Conservation (phyloP, 2,113 vertebrate genomes). For the Indicator indicator region DNA sequence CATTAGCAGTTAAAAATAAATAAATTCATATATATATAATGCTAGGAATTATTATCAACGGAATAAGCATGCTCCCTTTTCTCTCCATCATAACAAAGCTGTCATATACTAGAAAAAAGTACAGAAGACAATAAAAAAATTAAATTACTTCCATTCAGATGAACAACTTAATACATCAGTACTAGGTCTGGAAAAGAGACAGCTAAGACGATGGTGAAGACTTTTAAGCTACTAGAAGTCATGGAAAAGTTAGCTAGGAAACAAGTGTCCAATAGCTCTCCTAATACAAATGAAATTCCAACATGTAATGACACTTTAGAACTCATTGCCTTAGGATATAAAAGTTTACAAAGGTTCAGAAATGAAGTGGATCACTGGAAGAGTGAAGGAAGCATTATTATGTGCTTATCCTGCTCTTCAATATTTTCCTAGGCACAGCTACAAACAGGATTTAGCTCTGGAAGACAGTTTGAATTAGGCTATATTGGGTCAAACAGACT, state of each 20-base stretch:
- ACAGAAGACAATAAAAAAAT: not conserved
- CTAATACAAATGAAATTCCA: slow-evolving; percentile 4
- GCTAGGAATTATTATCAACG: not conserved
- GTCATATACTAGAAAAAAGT: not conserved
- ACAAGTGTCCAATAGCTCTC: not conserved
- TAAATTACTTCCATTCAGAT: not conserved
- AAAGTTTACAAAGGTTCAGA: not conserved
- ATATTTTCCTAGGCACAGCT: not conserved
- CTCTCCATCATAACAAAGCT: not conserved
- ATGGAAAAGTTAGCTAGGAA: not conserved
- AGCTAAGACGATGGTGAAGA: not conserved
- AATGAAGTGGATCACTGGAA: not conserved
- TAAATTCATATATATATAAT: not conserved
- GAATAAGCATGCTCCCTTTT: not conserved
- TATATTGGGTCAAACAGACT: not conserved
- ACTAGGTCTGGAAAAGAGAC: not conserved
- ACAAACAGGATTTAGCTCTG: not conserved
- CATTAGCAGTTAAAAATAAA: not conserved
- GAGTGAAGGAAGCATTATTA: not conserved
- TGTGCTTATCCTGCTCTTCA: not conserved
- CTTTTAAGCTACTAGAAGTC: not conserved
- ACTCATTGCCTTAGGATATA: not conserved
- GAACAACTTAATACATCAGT: not conserved
- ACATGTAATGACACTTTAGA: not conserved
- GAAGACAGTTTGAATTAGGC: not conserved